These are phyloP conservation scores for Sebastes taczanowskii DNA, from an alignment of 2,797 vertebrate species.

Conservation along the genomic window DNA sequence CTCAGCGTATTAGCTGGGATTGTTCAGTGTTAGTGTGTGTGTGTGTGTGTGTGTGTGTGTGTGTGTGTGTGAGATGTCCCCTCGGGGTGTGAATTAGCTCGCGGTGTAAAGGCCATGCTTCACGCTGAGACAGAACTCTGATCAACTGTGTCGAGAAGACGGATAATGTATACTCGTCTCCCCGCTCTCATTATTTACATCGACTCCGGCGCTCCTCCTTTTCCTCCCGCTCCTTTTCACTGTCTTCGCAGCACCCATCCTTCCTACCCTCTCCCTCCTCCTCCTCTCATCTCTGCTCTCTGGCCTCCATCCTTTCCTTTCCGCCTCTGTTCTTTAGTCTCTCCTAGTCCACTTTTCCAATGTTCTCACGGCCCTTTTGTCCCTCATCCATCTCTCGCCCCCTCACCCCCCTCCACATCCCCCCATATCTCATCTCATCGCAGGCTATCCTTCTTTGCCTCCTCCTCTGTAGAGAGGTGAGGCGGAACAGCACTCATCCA, in stretches of 20 bases:
- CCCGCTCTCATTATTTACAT: constrained; percentile 53
- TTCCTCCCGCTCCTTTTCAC: background rate
- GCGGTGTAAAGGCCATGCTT: constrained; percentile 57
- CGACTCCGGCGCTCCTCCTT: background rate
- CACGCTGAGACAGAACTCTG: constrained; percentile 62
- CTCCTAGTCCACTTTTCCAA: background rate
- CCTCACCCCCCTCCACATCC: background rate
- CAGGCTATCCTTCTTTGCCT: background rate
- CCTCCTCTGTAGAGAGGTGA: background rate
- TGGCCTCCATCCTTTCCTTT: background rate
- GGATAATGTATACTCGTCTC: constrained; percentile 43
- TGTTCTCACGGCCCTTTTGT: background rate
- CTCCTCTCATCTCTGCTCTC: background rate
- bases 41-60: background rate
- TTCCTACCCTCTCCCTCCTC: background rate
- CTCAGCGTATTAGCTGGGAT: background rate
- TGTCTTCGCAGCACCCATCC: background rate
- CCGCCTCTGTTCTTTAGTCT: background rate
- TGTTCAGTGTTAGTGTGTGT: background rate
- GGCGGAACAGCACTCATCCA: background rate
- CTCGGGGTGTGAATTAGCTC: constrained; percentile 56
- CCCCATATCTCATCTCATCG: background rate
- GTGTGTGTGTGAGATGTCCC: constrained; percentile 22
- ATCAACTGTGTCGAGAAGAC: constrained; percentile 67
- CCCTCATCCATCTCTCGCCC: constrained; percentile 13